Conservation (phyloP, 2,888 invertebrate genomes). For the Alitta virens region DNA sequence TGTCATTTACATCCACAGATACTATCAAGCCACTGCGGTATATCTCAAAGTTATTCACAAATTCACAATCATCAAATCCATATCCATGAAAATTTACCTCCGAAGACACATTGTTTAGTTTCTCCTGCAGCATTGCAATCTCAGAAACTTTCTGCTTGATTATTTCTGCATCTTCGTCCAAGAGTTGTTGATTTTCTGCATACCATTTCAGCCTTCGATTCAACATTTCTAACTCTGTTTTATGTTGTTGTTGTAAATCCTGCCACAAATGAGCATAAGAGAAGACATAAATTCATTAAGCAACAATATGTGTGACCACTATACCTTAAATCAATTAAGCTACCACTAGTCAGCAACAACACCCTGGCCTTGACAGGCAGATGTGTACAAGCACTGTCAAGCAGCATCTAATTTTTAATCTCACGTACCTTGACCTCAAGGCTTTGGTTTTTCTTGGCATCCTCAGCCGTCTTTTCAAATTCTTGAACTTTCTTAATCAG, state of each 20-base stretch:
- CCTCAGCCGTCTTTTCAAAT: conserved; percentile 15
- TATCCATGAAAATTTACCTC: conserved; percentile 15
- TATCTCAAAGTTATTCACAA: too few relatives aligned
- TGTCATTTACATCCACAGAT: too few relatives aligned
- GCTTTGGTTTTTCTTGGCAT: neutral
- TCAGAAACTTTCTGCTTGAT: conserved; percentile 43
- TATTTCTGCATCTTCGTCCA: conserved; percentile 44
- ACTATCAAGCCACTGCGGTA: too few relatives aligned
- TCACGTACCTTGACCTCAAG: conserved; percentile 16
- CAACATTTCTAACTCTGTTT: conserved; percentile 29
- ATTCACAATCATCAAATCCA: too few relatives aligned
- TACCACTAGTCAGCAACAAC: too few relatives aligned
- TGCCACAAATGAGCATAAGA: neutral
- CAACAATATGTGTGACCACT: too few relatives aligned
- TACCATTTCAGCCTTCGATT: conserved; percentile 52
- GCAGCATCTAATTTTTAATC: too few relatives aligned
- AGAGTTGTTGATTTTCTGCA: conserved; percentile 52
- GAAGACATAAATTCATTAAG: too few relatives aligned
- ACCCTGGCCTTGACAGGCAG: too few relatives aligned
- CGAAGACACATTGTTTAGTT: conserved; percentile 35
- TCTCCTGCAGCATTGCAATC: conserved; percentile 42
- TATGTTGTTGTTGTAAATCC: conserved; percentile 13
- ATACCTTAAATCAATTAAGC: too few relatives aligned
- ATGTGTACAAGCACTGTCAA: too few relatives aligned
- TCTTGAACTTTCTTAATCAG: conserved; percentile 14